Evolutionary conservation across 1,140 invertebrate species (phyloP).

Genomic region (Latrodectus geometricus): DNA sequence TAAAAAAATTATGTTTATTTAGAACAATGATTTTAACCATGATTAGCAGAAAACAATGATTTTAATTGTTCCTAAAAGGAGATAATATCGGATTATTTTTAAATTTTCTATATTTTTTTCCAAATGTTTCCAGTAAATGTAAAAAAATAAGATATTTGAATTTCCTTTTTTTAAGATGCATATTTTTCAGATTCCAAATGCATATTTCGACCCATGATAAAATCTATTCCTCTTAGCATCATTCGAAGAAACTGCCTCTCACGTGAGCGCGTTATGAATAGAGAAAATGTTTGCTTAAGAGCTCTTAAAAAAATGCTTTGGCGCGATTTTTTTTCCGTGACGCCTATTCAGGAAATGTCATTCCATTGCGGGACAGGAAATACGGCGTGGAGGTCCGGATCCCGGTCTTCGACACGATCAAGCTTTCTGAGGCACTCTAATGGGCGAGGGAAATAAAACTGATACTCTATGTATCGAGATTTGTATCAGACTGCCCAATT

Average conservation of each 20-base stretch:
- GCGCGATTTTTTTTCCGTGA: conserved; percentile 17
- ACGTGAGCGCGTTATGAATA: not conserved
- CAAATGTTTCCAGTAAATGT: no score
- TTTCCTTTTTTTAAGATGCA: no score
- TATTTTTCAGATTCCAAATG: no score
- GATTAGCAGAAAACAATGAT: no score
- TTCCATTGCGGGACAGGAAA: conserved; percentile 41
- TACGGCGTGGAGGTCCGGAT: conserved; percentile 38
- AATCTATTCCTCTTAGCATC: no score
- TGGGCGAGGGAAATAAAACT: not conserved
- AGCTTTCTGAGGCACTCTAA: conserved; percentile 2
- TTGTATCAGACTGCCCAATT: not conserved
- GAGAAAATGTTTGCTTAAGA: conserved; percentile 11
- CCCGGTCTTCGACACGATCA: conserved; percentile 3
- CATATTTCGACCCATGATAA: no score
- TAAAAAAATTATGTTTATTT: no score
- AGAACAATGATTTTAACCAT: no score
- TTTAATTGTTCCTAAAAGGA: no score
- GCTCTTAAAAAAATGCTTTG: not conserved
- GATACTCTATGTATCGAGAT: not conserved
- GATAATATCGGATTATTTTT: no score
- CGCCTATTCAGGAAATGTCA: conserved; percentile 54
- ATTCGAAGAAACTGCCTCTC: not conserved
- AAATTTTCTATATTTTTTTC: no score
- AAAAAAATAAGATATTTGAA: no score